These are phyloP conservation scores for Xiphorhynchus elegans DNA, from an alignment of 2,113 vertebrate genomes.

Conservation along the genomic window DNA sequence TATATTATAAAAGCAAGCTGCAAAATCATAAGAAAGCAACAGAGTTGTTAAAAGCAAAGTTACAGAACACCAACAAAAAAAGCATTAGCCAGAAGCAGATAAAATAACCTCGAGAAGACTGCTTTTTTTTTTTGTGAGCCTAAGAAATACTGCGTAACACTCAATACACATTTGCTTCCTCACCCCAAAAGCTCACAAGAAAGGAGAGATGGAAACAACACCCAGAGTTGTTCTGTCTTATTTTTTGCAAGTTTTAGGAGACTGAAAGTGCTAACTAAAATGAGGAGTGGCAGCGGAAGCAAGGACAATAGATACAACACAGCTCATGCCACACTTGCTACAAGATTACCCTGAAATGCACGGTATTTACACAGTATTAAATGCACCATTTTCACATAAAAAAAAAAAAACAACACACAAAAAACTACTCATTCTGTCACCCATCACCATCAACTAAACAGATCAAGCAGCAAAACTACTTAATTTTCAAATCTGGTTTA, in stretches of 20 bases:
- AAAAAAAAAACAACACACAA: neutral
- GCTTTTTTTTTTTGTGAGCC: neutral
- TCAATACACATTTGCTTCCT: neutral
- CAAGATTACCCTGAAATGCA: neutral
- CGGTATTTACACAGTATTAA: neutral
- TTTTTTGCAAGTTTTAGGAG: neutral
- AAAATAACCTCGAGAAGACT: neutral
- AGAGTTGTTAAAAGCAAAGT: neutral
- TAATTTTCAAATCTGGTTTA: neutral
- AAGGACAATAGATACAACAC: neutral
- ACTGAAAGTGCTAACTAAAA: neutral
- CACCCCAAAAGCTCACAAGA: neutral
- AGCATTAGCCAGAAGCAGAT: neutral
- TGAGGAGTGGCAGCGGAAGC: neutral
- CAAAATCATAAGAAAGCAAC: neutral
- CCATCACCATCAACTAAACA: neutral
- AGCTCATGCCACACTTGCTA: neutral
- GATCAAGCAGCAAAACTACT: neutral
- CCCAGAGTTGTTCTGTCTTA: neutral
- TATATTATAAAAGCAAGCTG: neutral
- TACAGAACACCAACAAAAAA: neutral
- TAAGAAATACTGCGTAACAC: neutral
- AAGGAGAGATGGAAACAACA: neutral
- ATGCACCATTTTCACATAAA: neutral
- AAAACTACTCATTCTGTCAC: neutral